Evolutionary conservation across 2,113 vertebrate genomes (phyloP).

Genomic region (Paralichthys olivaceus): DNA sequence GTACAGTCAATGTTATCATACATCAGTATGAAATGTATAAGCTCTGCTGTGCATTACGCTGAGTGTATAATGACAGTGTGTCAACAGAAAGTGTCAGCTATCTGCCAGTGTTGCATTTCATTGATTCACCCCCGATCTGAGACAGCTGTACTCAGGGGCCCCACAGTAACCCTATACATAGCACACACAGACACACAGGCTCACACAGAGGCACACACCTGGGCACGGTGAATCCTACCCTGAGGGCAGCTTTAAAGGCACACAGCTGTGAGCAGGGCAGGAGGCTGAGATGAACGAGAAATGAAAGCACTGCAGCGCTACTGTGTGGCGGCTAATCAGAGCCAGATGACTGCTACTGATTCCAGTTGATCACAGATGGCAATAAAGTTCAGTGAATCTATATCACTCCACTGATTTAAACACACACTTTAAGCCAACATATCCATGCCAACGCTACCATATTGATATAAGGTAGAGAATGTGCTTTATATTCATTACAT

Average conservation of each 20-base stretch:
- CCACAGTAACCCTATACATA: slow-evolving; percentile 61
- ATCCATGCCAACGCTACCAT: too few relatives aligned
- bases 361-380: not conserved
- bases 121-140: slow-evolving; percentile 60
- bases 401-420: not conserved
- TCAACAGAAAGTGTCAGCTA: slow-evolving; percentile 58
- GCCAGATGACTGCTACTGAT: not conserved
- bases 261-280: slow-evolving; percentile 33
- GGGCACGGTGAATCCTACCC: slow-evolving; percentile 57
- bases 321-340: slow-evolving; percentile 12
- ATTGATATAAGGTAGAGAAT: too few relatives aligned
- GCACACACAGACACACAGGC: slow-evolving; percentile 39
- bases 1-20: not conserved
- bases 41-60: slow-evolving; percentile 15
- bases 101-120: slow-evolving; percentile 54
- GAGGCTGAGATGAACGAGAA: slow-evolving; percentile 29
- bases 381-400: not conserved
- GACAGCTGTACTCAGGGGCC: slow-evolving; percentile 62
- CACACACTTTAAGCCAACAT: not conserved
- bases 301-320: not conserved
- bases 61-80: slow-evolving; percentile 44
- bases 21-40: slow-evolving; percentile 15
- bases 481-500: not conserved
- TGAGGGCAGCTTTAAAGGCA: slow-evolving; percentile 49
- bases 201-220: slow-evolving; percentile 57